phyloP scores from a whole-genome alignment of 2,113 vertebrate species.

The Echinops telfairi region DNA sequence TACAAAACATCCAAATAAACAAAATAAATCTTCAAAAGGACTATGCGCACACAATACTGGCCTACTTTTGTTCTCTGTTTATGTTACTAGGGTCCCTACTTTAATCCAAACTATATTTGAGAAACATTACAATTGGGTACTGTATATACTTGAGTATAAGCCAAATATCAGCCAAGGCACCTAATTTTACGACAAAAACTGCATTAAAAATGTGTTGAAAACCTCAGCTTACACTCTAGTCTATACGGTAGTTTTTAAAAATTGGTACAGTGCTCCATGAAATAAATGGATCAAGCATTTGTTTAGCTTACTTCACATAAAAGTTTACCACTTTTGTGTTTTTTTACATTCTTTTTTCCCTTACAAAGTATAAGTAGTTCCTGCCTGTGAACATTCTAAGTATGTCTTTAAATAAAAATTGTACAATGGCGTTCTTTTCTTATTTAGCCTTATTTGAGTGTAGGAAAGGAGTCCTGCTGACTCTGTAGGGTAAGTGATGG shows the following conservation, averaged over 20 bases:
- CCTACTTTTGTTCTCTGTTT: neutral
- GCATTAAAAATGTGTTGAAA: no score
- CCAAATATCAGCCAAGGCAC: no score
- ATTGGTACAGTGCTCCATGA: neutral
- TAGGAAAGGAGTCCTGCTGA: neutral
- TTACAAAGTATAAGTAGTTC: neutral
- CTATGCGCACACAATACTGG: neutral
- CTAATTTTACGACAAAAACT: no score
- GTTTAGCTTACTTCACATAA: neutral
- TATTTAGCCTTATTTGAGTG: neutral
- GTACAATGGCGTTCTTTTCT: neutral
- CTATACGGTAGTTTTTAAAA: no score
- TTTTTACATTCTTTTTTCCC: slow-evolving; percentile 6
- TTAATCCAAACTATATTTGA: neutral
- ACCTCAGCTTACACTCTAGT: no score
- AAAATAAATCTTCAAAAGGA: neutral
- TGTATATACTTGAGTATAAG: no score
- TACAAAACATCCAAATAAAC: neutral
- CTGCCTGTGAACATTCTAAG: no score
- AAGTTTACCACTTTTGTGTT: slow-evolving; percentile 10
- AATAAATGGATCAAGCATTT: neutral
- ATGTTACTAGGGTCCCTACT: neutral
- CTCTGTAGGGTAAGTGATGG: no score
- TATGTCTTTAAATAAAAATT: no score
- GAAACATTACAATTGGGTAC: neutral